Percentiles rank a stretch among this genome's conserved stretches.
phyloP scores from a whole-genome alignment of 2,888 invertebrate genomes.

The Hypomecis atomaria region DNA sequence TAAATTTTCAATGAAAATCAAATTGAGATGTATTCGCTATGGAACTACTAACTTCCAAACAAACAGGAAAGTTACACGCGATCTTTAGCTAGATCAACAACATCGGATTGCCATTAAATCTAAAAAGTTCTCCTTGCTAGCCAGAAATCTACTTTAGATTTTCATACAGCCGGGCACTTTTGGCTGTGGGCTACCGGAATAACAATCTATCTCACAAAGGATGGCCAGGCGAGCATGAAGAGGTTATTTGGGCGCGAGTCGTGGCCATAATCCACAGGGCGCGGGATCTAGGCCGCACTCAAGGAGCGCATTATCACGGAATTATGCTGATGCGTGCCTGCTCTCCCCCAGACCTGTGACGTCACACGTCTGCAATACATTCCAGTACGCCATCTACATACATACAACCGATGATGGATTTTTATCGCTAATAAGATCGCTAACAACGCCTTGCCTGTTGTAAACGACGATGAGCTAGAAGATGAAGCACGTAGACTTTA shows the following conservation, averaged over 20 bases:
- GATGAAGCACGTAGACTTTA: too few relatives aligned
- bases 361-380: conserved; percentile 56
- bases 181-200: conserved; percentile 43
- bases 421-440: too few relatives aligned
- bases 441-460: too few relatives aligned
- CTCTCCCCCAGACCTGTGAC: conserved; percentile 58
- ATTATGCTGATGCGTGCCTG: conserved; percentile 79
- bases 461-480: too few relatives aligned
- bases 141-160: conserved; percentile 38
- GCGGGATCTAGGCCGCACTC: conserved; percentile 70
- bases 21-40: too few relatives aligned
- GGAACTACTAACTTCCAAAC: too few relatives aligned
- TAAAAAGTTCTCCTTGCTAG: conserved; percentile 14
- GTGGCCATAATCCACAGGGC: conserved; percentile 76
- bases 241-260: conserved; percentile 69
- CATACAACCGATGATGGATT: not conserved
- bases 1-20: too few relatives aligned
- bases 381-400: conserved; percentile 21
- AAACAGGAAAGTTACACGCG: too few relatives aligned
- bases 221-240: conserved; percentile 62
- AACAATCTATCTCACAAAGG: conserved; percentile 59
- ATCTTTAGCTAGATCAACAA: not conserved
- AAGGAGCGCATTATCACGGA: conserved; percentile 76
- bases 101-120: conserved; percentile 16
- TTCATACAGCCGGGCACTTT: conserved; percentile 26